These are phyloP conservation scores for Dipodomys merriami DNA, from an alignment of 2,113 vertebrate genomes.

Conservation along the genomic window DNA sequence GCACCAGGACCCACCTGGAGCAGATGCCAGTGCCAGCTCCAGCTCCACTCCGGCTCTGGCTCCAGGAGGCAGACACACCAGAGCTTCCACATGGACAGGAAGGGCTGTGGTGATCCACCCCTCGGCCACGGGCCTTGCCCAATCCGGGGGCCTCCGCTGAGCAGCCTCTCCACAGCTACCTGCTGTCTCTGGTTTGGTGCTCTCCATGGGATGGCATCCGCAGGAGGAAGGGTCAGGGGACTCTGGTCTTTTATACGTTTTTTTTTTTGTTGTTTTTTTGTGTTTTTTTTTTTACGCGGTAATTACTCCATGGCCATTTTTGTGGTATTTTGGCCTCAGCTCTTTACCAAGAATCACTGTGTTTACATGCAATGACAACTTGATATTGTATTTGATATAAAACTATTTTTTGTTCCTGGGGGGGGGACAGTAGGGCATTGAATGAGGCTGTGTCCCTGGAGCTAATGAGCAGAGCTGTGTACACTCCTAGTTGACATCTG, in stretches of 20 bases:
- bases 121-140: background rate
- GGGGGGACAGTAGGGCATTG: background rate
- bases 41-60: background rate
- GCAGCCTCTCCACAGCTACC: background rate
- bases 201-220: background rate
- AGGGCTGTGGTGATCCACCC: background rate
- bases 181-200: background rate
- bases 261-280: slow-evolving; percentile 65
- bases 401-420: slow-evolving; percentile 73
- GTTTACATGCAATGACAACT: slow-evolving; percentile 83
- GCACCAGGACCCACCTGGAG: background rate
- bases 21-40: too few relatives aligned
- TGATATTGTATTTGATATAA: slow-evolving; percentile 79
- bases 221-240: background rate
- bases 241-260: slow-evolving; percentile 63
- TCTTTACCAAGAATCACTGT: slow-evolving; percentile 82
- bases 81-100: slow-evolving; percentile 57
- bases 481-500: background rate
- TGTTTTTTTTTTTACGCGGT: background rate
- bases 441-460: background rate
- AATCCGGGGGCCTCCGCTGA: too few relatives aligned
- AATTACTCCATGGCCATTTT: slow-evolving; percentile 67
- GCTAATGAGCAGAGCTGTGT: background rate
- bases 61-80: background rate
- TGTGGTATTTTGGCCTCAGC: slow-evolving; percentile 74